These are phyloP conservation scores for Smittia sp. DNA, from an alignment of 2,888 invertebrate genomes.

Conservation along the genomic window DNA sequence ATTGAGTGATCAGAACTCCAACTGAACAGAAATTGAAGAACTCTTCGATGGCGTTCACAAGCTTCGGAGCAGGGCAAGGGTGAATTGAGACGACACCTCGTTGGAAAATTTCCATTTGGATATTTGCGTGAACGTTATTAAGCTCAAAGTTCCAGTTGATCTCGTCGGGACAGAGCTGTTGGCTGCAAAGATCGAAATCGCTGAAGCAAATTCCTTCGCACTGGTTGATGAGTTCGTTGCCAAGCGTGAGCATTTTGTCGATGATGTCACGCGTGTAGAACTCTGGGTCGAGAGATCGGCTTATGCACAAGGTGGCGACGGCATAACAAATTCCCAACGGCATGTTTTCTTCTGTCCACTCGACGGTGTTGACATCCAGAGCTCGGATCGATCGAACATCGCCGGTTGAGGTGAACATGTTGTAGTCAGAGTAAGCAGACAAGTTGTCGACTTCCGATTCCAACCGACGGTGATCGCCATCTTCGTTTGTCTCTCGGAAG, in stretches of 20 bases:
- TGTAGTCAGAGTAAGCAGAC: not conserved
- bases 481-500: constrained; percentile 3
- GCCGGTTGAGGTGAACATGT: not conserved
- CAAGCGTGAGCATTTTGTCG: constrained; percentile 21
- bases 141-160: constrained; percentile 38
- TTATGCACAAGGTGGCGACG: constrained; percentile 8
- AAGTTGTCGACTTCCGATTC: not conserved
- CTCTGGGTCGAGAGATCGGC: constrained; percentile 13
- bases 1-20: constrained; percentile 10
- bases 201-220: constrained; percentile 15
- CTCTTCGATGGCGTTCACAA: constrained; percentile 6
- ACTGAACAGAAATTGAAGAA: constrained; percentile 20
- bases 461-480: not conserved
- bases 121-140: not conserved
- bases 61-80: constrained; percentile 18
- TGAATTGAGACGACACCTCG: constrained; percentile 29
- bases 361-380: not conserved
- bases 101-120: constrained; percentile 37
- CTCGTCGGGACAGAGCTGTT: constrained; percentile 2
- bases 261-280: constrained; percentile 31
- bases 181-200: constrained; percentile 16
- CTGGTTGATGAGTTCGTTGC: constrained; percentile 2
- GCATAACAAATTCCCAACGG: constrained; percentile 26
- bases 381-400: constrained; percentile 11
- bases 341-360: not conserved